A percentile compares a stretch with the other conserved stretches of the same genome.
phyloP scores from a whole-genome alignment of 1,140 invertebrate species.

The Drosophila lacertosa region DNA sequence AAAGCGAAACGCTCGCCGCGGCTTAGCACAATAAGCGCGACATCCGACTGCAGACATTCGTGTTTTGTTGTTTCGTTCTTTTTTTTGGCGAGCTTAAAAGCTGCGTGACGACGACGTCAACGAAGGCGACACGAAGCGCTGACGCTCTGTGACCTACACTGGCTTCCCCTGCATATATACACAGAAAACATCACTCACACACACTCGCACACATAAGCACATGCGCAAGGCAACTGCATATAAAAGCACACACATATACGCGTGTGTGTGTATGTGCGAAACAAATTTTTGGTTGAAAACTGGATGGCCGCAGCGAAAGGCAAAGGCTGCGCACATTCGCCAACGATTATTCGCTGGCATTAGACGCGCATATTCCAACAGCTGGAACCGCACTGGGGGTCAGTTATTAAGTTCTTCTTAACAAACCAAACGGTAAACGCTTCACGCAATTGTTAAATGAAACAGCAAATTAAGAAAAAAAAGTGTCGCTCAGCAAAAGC shows the following conservation, averaged over 20 bases:
- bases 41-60: conserved; percentile 15
- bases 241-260: conserved; percentile 17
- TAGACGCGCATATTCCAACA: conserved; percentile 58
- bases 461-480: neutral
- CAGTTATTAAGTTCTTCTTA: conserved; percentile 10
- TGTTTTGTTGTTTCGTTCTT: too few relatives aligned
- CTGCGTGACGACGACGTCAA: conserved; percentile 20
- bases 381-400: conserved; percentile 17
- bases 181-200: conserved; percentile 3
- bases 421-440: conserved; percentile 14
- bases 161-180: conserved; percentile 38
- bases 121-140: conserved; percentile 24
- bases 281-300: conserved; percentile 51
- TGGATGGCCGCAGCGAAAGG: conserved; percentile 52
- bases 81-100: conserved; percentile 39
- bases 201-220: neutral
- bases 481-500: neutral
- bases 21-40: conserved; percentile 27
- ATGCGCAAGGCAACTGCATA: conserved; percentile 39
- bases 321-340: conserved; percentile 68
- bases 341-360: conserved; percentile 76
- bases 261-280: conserved; percentile 18
- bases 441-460: neutral
- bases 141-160: conserved; percentile 74
- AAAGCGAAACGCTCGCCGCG: conserved; percentile 9